Percentiles rank a stretch among this genome's conserved stretches.
Evolutionary conservation across 2,888 invertebrate species (phyloP).

Genomic region (Melolontha melolontha): DNA sequence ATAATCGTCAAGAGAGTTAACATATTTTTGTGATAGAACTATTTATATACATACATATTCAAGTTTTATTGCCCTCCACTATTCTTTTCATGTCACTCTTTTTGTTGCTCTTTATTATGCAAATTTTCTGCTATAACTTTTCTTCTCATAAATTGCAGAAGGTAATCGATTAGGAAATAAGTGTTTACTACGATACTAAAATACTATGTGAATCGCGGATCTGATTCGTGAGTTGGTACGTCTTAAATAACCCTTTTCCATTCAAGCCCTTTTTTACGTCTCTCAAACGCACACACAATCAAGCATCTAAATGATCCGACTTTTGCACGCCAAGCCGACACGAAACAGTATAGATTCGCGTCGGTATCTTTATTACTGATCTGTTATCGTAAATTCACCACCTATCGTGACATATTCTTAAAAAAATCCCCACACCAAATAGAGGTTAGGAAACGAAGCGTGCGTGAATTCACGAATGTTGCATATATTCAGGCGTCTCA

Average conservation of each 20-base stretch:
- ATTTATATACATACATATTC: slow-evolving; percentile 2
- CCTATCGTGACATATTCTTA: slow-evolving; percentile 49
- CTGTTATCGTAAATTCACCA: slow-evolving; percentile 53
- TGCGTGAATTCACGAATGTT: slow-evolving; percentile 27
- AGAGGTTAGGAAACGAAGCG: slow-evolving; percentile 27
- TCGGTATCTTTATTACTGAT: slow-evolving; percentile 53
- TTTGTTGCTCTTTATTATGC: slow-evolving; percentile 15
- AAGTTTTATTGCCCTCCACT: slow-evolving; percentile 14
- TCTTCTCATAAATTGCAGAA: slow-evolving; percentile 14
- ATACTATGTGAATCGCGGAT: not conserved
- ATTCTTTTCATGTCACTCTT: slow-evolving; percentile 23
- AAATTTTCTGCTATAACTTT: slow-evolving; percentile 26
- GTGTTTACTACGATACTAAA: slow-evolving; percentile 20
- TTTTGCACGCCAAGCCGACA: slow-evolving; percentile 50
- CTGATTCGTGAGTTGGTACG: slow-evolving; percentile 46
- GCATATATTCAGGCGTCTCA: slow-evolving; percentile 11
- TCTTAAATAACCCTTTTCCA: slow-evolving; percentile 48
- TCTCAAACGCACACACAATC: slow-evolving; percentile 9
- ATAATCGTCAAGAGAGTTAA: too few relatives aligned
- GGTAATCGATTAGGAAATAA: slow-evolving; percentile 28
- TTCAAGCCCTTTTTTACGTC: slow-evolving; percentile 44
- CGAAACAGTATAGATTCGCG: slow-evolving; percentile 48
- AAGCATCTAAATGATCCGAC: slow-evolving; percentile 48
- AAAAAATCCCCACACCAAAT: slow-evolving; percentile 39
- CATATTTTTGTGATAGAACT: not conserved